Conservation (phyloP, 2,113 vertebrate genomes). For the human (Homo sapiens) region DNA sequence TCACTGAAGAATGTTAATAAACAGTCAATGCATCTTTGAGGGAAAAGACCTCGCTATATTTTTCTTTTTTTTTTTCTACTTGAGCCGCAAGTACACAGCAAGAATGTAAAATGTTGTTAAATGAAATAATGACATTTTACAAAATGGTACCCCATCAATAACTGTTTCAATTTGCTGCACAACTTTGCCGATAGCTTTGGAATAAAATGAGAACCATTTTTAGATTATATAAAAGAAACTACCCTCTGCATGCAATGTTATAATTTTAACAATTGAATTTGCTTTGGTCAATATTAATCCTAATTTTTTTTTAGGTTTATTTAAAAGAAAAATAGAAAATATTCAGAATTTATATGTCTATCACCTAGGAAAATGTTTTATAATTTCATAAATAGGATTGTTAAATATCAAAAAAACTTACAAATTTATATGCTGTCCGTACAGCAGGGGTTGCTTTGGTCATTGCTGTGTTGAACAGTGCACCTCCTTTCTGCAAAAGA, state of each 20-base stretch:
- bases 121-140: background rate
- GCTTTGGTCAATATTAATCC: background rate
- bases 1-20: background rate
- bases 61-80: background rate
- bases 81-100: background rate
- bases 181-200: background rate
- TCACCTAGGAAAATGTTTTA: background rate
- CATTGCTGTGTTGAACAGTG: conserved; percentile 94
- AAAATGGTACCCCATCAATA: background rate
- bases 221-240: background rate
- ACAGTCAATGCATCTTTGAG: background rate
- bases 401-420: conserved; percentile 80
- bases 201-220: background rate
- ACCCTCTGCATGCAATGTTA: background rate
- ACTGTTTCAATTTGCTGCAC: background rate
- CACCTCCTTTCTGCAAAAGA: conserved; percentile 91
- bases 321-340: background rate
- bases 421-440: conserved; percentile 89
- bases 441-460: conserved; percentile 92
- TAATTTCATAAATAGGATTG: background rate
- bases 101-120: background rate
- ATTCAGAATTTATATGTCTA: background rate
- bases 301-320: background rate
- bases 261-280: background rate
- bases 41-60: background rate